Conservation (phyloP, 2,888 invertebrate genomes). For the Calameuta idolon region DNA sequence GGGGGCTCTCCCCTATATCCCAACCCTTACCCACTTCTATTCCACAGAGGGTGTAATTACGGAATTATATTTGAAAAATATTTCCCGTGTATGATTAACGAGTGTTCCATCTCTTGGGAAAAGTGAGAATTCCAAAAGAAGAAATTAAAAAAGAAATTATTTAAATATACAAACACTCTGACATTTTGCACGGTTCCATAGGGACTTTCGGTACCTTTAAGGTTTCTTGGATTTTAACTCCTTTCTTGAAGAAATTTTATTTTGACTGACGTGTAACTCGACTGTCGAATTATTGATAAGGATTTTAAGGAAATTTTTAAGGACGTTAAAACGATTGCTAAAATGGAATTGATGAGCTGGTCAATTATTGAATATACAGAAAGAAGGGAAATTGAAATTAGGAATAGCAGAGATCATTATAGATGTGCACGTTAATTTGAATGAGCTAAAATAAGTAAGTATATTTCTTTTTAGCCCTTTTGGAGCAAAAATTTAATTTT, state of each 20-base stretch:
- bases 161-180: slow-evolving; percentile 29
- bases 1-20: too few species aligned
- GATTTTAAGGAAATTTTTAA: not conserved
- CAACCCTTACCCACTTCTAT: slow-evolving; percentile 3
- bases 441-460: not conserved
- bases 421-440: not conserved
- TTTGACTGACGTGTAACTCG: not conserved
- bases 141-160: slow-evolving; percentile 34
- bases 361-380: not conserved
- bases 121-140: slow-evolving; percentile 24
- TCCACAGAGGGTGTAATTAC: slow-evolving; percentile 39
- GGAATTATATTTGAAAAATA: slow-evolving; percentile 46
- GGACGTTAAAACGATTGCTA: not conserved
- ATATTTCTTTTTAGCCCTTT: not conserved
- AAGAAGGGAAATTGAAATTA: not conserved
- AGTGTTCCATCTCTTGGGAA: slow-evolving; percentile 37
- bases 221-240: not conserved
- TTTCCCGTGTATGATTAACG: slow-evolving; percentile 51
- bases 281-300: not conserved
- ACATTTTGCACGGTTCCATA: slow-evolving; percentile 4
- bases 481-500: not conserved
- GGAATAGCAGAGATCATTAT: not conserved
- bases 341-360: not conserved
- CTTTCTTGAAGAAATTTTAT: not conserved
- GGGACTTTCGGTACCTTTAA: not conserved